A percentile compares a stretch with the other conserved stretches of the same genome.
Evolutionary conservation across 2,797 vertebrate species (phyloP).

Genomic region (Thripadectes ignobilis): DNA sequence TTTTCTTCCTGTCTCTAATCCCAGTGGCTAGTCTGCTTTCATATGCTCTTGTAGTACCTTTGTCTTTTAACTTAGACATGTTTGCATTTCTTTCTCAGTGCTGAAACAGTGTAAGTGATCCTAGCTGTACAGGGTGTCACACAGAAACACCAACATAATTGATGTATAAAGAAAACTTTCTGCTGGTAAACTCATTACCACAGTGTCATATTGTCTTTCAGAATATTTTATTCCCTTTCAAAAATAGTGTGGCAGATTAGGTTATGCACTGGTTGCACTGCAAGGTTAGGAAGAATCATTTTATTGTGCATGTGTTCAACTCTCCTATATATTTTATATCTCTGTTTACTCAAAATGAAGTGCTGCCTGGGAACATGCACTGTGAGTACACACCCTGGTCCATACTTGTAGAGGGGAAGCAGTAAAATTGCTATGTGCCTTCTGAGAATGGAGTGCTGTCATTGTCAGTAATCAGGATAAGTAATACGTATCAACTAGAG

Average conservation of each 20-base stretch:
- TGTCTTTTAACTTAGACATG: background rate
- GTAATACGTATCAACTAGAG: background rate
- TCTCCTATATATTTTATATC: background rate
- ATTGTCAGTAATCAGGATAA: background rate
- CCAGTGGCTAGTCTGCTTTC: background rate
- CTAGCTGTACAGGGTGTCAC: background rate
- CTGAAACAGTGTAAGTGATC: background rate
- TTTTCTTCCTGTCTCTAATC: background rate
- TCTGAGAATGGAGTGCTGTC: background rate
- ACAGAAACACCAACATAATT: background rate
- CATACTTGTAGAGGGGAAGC: background rate
- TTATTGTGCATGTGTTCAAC: background rate
- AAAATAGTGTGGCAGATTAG: background rate
- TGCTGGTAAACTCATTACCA: background rate
- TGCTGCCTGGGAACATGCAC: background rate
- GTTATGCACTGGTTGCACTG: background rate
- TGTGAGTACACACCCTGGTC: background rate
- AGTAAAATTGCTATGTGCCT: background rate
- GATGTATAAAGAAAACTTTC: background rate
- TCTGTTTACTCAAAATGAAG: background rate
- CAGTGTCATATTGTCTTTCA: background rate
- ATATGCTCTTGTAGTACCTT: background rate
- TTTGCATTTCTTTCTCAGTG: background rate
- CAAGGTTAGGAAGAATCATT: background rate
- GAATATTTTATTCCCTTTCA: background rate